Evolutionary conservation across 2,113 vertebrate species (phyloP), one percentile per base, ranked within the genome.

Genomic region (Dryoscopus gambensis): DNA sequence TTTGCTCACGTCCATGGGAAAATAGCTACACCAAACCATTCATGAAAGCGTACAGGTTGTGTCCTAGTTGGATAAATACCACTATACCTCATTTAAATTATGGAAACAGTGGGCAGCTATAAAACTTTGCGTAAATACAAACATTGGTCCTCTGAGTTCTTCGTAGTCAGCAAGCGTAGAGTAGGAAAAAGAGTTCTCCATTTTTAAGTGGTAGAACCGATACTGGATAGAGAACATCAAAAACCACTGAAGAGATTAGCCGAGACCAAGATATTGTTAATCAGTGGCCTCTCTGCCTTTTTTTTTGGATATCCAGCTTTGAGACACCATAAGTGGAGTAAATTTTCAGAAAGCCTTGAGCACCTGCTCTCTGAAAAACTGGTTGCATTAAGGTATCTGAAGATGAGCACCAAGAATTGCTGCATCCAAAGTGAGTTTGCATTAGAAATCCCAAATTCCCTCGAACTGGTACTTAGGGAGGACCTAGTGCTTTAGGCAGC

Each of bases 91-190:
- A 53, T 70, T 97, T 96, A 89, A 93, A 46, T 89, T 83, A 86
- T 4, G 63, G 93, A 97, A 97, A 96, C 27, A 70, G 95, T 76
- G 93, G 91, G 90, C 96, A 97, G 96, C 39, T 97, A 95, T 56
- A 94, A 98, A 97, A 95, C 60, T 80, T 77, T 49, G 89, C 2
- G 4, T 49, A 71, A 95, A 91, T 98, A 98, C 92, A 97, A 98
- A 98, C 64, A 90, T 97, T 98, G 98, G 97, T 98, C 98, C 97
- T 97, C 95, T 96, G 90, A 97, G 91, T 88, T 97, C 93, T 97
- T 95, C 23, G 27, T 84, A 94, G 92, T 97, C 93, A 94, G 79
- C 85, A 96, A 97, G 92, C 17, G 1, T 35, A 84, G 63, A 96
- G 59, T 95, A 97, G 89, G 96, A 97, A 98, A 94, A 95, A 92